Evolutionary conservation across 2,113 vertebrate genomes (phyloP), one percentile per base, ranked within the genome.

Genomic region (Neogobius melanostomus): DNA sequence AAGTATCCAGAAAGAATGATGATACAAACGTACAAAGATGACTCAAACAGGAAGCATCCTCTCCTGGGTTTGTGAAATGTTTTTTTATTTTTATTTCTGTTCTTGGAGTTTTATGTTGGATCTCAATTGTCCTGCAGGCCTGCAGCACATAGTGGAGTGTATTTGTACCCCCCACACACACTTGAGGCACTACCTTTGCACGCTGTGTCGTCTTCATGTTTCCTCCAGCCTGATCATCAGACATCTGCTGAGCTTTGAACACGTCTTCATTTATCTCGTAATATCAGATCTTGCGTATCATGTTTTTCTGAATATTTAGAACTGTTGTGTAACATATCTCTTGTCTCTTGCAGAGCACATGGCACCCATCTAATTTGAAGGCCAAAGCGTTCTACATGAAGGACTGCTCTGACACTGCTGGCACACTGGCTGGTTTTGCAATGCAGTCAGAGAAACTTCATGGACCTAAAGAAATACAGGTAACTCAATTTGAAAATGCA

Each of bases 221-320:
- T 16, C 11, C 4, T 1, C 43, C 15, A 57, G 51, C 42, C 6
- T 15, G 11, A 68, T 89, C 68, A 82, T 91, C 66, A 72, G 71
- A 69, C 90, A 91, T 6, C n/a, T 89, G 44, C 73, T 91, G 71
- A 87, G 89, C 72, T 87, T 89, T 60, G 83, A 91, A 75, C 90
- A 91, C 80, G 42, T 91, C 65, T 66, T 61, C 15, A 49, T 17
- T 52, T 91, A 85, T 70, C 83, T 91, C 72, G 90, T 91, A 78
- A 90, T 86, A 80, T 64, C 10, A 90, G 88, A 80, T 62, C 10
- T 11, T n/a, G 2, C 46, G n/a, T 17, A 12, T 50, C 49, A 50
- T 50, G 11, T 14, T 50, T 36, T 50, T 11, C 12, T 14, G 49
- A 15, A 56, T 5, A 15, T 52, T 21, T 54, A 54, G 28, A 54